Conservation (phyloP, 2,113 vertebrate genomes). For the Vidua macroura region DNA sequence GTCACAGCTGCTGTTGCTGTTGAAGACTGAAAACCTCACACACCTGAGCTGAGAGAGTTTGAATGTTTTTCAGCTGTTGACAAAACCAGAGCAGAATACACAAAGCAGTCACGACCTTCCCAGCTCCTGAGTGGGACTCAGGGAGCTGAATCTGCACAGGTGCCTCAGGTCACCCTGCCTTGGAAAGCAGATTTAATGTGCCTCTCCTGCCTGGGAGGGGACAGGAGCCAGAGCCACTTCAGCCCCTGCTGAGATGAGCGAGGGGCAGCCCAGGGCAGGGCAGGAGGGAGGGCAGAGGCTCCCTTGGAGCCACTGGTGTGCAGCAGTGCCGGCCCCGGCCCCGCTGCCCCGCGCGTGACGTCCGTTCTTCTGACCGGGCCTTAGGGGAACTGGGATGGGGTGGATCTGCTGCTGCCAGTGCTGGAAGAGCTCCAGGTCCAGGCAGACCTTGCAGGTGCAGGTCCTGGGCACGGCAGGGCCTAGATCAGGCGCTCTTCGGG, state of each 20-base stretch:
- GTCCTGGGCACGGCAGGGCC: neutral
- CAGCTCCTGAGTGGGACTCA: neutral
- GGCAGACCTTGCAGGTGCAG: neutral
- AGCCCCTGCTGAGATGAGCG: neutral
- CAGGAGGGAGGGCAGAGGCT: neutral
- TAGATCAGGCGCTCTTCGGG: conserved; percentile 93
- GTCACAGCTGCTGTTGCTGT: conserved; percentile 58
- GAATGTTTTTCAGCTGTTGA: neutral
- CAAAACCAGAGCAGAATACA: neutral
- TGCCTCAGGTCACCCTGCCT: neutral
- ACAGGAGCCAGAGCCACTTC: neutral
- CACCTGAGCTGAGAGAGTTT: neutral
- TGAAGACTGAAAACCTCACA: neutral
- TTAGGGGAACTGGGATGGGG: neutral
- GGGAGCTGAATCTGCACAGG: neutral
- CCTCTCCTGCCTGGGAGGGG: neutral
- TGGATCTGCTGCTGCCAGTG: neutral
- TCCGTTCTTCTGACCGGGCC: neutral
- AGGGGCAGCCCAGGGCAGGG: neutral
- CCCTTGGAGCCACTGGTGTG: neutral
- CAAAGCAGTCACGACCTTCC: neutral
- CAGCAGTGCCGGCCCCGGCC: accelerated
- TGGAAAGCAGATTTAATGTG: neutral
- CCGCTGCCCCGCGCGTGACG: neutral
- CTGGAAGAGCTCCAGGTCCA: neutral